These are phyloP conservation scores for Condylura cristata DNA, from an alignment of 2,113 vertebrate species.

Conservation along the genomic window DNA sequence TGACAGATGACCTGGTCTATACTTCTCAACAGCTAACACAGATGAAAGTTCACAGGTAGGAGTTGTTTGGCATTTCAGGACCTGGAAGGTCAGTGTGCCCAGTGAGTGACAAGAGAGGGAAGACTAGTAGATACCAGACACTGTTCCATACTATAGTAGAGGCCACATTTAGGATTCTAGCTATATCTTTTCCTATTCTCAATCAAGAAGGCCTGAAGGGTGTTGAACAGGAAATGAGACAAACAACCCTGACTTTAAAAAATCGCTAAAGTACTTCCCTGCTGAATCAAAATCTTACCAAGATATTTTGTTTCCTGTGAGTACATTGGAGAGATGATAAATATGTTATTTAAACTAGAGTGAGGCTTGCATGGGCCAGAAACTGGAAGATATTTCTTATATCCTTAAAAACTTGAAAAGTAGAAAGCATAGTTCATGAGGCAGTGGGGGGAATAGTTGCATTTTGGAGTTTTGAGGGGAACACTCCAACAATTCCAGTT, in stretches of 20 bases:
- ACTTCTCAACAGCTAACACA: background rate
- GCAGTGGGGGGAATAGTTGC: background rate
- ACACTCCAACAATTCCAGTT: background rate
- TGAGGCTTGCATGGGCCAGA: background rate
- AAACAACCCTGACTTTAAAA: conserved; percentile 14
- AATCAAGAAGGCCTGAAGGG: background rate
- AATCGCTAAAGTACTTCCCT: background rate
- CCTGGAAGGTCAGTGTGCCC: background rate
- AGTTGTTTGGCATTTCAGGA: background rate
- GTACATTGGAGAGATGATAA: conserved; percentile 19
- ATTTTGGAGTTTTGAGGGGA: background rate
- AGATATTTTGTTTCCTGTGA: background rate
- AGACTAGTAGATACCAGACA: background rate
- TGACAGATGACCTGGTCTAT: background rate
- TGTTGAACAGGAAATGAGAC: background rate
- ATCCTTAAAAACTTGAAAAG: background rate
- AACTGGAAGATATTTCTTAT: background rate
- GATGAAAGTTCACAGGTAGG: background rate
- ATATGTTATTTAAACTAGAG: background rate
- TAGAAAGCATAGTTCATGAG: background rate
- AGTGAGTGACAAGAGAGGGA: background rate
- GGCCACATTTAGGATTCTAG: too few relatives aligned
- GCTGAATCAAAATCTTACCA: background rate
- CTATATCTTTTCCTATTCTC: background rate
- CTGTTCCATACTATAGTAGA: background rate